Percentiles rank a stretch among this genome's conserved stretches.
Conservation (phyloP, 2,113 vertebrate species). For the Gavia stellata region DNA sequence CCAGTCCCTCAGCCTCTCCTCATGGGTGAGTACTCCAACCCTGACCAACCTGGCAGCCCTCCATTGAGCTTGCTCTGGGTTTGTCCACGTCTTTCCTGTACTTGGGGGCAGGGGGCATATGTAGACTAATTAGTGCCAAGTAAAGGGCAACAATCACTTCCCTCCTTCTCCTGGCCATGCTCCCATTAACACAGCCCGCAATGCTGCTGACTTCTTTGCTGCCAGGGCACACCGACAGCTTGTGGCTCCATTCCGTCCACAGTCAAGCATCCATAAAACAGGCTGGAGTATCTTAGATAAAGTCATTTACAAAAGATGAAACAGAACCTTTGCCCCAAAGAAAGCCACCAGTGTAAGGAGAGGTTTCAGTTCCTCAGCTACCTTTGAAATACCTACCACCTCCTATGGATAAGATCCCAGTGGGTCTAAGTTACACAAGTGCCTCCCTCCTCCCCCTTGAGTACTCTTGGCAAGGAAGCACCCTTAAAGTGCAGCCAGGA, state of each 20-base stretch:
- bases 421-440: background rate
- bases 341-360: background rate
- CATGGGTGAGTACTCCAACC: background rate
- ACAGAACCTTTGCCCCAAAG: background rate
- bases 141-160: background rate
- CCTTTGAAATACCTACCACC: background rate
- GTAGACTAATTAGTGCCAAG: background rate
- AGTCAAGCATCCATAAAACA: background rate
- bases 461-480: constrained; percentile 10
- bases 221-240: background rate
- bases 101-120: fast-evolving
- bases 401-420: background rate
- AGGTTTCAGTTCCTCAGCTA: background rate
- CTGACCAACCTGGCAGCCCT: background rate
- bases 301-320: background rate
- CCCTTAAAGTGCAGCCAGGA: background rate
- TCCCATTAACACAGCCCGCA: background rate
- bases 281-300: background rate
- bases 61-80: background rate
- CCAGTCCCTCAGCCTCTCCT: background rate
- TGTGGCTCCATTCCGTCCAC: background rate
- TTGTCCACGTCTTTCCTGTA: background rate
- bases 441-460: background rate
- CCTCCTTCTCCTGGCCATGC: background rate
- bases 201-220: background rate